These are phyloP conservation scores for Melanogrammus aeglefinus DNA, from an alignment of 2,797 vertebrate species.

Conservation along the genomic window DNA sequence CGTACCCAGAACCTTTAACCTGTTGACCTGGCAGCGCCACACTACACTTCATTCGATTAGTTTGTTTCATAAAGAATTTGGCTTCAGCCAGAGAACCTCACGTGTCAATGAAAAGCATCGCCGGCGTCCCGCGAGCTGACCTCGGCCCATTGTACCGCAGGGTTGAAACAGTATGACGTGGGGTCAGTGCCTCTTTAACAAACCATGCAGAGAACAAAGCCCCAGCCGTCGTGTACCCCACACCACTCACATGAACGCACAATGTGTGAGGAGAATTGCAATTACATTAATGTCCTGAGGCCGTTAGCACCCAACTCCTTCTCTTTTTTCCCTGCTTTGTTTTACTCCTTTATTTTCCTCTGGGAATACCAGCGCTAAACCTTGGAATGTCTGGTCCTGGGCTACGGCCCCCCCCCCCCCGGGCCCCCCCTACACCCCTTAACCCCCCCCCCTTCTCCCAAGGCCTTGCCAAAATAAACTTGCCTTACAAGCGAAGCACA, in stretches of 20 bases:
- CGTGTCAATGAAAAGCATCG: constrained; percentile 16
- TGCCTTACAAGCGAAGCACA: constrained; percentile 68
- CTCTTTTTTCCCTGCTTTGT: constrained; percentile 39
- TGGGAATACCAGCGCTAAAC: constrained; percentile 71
- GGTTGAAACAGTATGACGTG: background rate
- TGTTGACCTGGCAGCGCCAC: background rate
- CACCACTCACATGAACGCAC: constrained; percentile 51
- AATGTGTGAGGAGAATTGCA: constrained; percentile 46
- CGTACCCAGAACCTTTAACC: background rate
- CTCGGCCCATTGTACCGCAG: background rate
- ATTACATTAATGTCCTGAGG: constrained; percentile 55
- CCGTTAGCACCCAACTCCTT: constrained; percentile 57
- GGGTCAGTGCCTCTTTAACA: constrained; percentile 43
- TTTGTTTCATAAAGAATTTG: background rate
- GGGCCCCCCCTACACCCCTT: background rate
- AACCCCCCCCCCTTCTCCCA: constrained; percentile 21
- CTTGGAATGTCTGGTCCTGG: constrained; percentile 70
- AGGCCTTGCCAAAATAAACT: constrained; percentile 76
- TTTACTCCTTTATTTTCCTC: constrained; percentile 53
- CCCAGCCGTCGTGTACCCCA: constrained; percentile 57
- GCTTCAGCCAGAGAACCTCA: background rate
- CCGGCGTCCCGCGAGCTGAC: constrained; percentile 3
- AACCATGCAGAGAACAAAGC: constrained; percentile 56
- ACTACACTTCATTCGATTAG: background rate
- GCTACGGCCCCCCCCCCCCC: constrained; percentile 36